Base-by-base conservation (phyloP, 2,888 invertebrate species). In the Scrobipalpa costella region DNA sequence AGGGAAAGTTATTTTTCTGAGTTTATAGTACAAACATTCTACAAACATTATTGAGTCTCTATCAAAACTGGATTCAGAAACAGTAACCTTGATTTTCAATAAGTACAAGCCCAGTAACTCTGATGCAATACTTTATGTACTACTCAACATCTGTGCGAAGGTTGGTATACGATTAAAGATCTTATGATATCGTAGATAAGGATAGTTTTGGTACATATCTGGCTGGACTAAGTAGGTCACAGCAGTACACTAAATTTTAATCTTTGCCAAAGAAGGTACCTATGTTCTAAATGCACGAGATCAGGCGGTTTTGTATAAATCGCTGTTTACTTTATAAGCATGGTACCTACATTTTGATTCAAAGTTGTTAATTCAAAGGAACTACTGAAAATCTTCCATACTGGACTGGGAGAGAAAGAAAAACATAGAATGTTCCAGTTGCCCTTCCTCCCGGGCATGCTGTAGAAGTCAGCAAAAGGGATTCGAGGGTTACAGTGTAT, bases 41-140 rank as follows among this genome's bases (percentile, higher is more conserved):
- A 27, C 27, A 27, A 27, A 5, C 2, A n/a, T 7, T 3, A 15
- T 19, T 17, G 5, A 21, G 17, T 50, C 19, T 9, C 19, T 36
- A 17, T 44, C 57, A 38, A 36, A 36, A 57, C 57, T 33, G 36
- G 38, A 57, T 38, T 17, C 38, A 15, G 15, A 36, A 57, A 38
- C 38, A 15, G 15, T 17, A 57, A 57, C 57, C 57, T 57, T 57
- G 57, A 57, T 36, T 57, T 57, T 57, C 17, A 57, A 57, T 19
- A n/a, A 50, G 50, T 50, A 44, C 44, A 44, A 44, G n/a, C 15
- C n/a, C n/a, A 2, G 50, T 50, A 50, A 21, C 19, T 17, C 49
- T 50, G 17, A 50, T 21, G 50, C 44, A 44, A 44, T 44, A 15
- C 15, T 44, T n/a, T n/a, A 44, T 15, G 44, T 44, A 44, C 2